Percentiles rank a stretch among this genome's conserved stretches.
Evolutionary conservation across 2,797 vertebrate species (phyloP).

Genomic region (Centroberyx gerrardi): DNA sequence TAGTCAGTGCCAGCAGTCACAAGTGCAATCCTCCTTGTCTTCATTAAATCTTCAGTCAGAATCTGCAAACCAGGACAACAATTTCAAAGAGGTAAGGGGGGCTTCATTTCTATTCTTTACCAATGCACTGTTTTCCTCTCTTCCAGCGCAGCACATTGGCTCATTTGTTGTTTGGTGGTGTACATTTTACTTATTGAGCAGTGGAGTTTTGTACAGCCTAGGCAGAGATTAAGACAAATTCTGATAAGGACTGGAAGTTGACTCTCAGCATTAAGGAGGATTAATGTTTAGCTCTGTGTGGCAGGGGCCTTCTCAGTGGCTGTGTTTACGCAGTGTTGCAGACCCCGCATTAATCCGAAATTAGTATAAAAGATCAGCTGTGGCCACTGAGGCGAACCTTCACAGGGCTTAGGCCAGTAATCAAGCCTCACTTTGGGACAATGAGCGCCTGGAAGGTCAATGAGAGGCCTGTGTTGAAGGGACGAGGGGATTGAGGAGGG

Average conservation of each 20-base stretch:
- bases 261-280: conserved; percentile 99
- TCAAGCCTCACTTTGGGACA: conserved; percentile 88
- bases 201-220: conserved; percentile 91
- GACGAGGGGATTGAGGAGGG: conserved; percentile 73
- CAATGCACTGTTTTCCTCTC: not conserved
- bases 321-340: conserved; percentile 96
- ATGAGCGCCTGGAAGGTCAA: conserved; percentile 83
- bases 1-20: conserved; percentile 16
- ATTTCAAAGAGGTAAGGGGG: conserved; percentile 70
- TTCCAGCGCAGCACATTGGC: conserved; percentile 40
- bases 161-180: conserved; percentile 85
- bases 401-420: conserved; percentile 91
- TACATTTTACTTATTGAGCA: conserved; percentile 90
- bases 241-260: conserved; percentile 99
- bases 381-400: conserved; percentile 90
- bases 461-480: conserved; percentile 72
- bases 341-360: conserved; percentile 99
- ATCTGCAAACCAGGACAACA: conserved; percentile 45
- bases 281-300: conserved; percentile 99
- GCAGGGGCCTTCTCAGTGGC: conserved; percentile 93
- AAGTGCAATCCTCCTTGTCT: conserved; percentile 14
- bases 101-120: conserved; percentile 48
- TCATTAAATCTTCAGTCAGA: conserved; percentile 35
- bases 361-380: conserved; percentile 99
- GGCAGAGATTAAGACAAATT: conserved; percentile 99